phyloP scores from a whole-genome alignment of 2,797 vertebrate species.

The Danio kyathit region DNA sequence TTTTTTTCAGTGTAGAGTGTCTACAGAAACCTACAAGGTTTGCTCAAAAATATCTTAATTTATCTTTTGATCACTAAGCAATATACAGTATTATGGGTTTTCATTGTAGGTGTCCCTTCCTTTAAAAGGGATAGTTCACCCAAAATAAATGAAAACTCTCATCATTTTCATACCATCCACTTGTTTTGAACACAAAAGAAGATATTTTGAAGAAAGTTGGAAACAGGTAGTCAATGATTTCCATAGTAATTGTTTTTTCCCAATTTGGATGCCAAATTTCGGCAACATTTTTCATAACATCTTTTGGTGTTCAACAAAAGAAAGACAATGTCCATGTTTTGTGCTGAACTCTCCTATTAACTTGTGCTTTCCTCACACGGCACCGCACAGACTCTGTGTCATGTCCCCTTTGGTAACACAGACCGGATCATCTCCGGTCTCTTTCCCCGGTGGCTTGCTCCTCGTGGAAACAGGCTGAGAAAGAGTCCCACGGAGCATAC shows the following conservation, averaged over 20 bases:
- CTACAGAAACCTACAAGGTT: background rate
- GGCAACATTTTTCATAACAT: too few relatives aligned
- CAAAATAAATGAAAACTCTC: background rate
- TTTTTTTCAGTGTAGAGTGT: background rate
- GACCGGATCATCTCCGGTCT: slow-evolving; percentile 48
- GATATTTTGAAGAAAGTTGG: too few relatives aligned
- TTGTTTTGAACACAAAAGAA: too few relatives aligned
- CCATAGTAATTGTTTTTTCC: too few relatives aligned
- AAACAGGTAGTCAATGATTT: too few relatives aligned
- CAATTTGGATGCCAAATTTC: too few relatives aligned
- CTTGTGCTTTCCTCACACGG: slow-evolving; percentile 15
- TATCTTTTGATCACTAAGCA: background rate
- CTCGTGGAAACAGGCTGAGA: slow-evolving; percentile 62
- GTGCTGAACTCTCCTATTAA: background rate
- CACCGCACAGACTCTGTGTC: slow-evolving; percentile 67
- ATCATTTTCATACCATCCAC: background rate
- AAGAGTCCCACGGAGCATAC: slow-evolving; percentile 71
- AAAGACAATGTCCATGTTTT: background rate
- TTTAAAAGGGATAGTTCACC: background rate
- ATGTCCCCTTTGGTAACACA: slow-evolving; percentile 75
- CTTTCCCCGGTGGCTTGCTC: slow-evolving; percentile 68
- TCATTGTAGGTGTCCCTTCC: background rate
- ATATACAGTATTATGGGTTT: background rate
- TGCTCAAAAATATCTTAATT: background rate
- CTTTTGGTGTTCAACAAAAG: too few relatives aligned